Conservation (phyloP, 2,888 invertebrate genomes). For the Tenthredo notha region DNA sequence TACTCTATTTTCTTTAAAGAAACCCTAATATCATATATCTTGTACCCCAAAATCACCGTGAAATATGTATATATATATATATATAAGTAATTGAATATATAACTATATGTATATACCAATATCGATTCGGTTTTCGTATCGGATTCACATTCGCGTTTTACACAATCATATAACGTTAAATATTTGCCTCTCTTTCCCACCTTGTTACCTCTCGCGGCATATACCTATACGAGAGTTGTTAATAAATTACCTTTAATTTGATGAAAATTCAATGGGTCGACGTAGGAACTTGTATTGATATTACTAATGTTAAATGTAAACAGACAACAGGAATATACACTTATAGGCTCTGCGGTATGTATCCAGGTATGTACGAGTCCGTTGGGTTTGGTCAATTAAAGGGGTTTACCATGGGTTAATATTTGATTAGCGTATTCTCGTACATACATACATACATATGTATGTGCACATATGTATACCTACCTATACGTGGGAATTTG, state of each 20-base stretch:
- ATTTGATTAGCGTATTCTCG: not conserved
- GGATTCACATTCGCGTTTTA: too few relatives aligned
- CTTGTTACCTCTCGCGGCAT: not conserved
- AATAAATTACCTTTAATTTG: slow-evolving; percentile 20
- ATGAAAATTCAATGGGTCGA: slow-evolving; percentile 19
- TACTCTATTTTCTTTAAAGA: not conserved
- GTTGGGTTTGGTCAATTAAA: not conserved
- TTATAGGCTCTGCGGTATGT: not conserved
- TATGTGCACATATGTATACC: too few relatives aligned
- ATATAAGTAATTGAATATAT: too few relatives aligned
- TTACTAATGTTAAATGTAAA: not conserved
- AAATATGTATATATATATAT: not conserved
- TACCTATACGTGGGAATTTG: not conserved
- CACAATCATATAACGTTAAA: too few relatives aligned
- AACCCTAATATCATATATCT: not conserved
- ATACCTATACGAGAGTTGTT: not conserved
- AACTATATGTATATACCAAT: too few relatives aligned
- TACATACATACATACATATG: not conserved
- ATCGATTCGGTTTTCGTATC: too few relatives aligned
- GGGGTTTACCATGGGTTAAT: not conserved
- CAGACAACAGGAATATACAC: not conserved
- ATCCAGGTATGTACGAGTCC: not conserved
- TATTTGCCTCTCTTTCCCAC: not conserved
- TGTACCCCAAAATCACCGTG: not conserved
- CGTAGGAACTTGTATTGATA: not conserved